These are phyloP conservation scores for Yponomeuta sedellus DNA, from an alignment of 2,888 invertebrate species.

Conservation along the genomic window DNA sequence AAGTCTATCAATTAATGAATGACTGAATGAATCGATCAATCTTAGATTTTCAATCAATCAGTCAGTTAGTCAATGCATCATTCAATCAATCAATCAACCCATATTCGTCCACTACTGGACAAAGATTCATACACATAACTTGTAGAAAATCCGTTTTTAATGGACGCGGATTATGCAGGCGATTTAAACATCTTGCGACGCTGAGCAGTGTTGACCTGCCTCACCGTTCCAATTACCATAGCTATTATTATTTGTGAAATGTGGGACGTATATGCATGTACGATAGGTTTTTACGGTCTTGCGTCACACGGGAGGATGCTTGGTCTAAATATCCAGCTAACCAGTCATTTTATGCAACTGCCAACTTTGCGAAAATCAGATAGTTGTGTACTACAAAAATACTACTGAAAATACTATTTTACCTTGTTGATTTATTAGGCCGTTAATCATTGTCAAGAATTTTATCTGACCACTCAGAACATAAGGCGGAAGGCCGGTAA, in stretches of 20 bases:
- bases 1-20: too few relatives aligned
- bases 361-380: not conserved
- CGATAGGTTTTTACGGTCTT: not conserved
- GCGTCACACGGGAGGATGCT: not conserved
- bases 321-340: not conserved
- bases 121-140: not conserved
- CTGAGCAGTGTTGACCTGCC: not conserved
- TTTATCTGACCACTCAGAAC: too few relatives aligned
- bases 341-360: not conserved
- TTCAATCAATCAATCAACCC: too few relatives aligned
- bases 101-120: not conserved
- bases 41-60: too few relatives aligned
- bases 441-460: not conserved
- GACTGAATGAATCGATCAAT: too few relatives aligned
- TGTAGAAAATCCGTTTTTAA: not conserved
- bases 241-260: slow-evolving; percentile 1
- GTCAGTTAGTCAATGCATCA: too few relatives aligned
- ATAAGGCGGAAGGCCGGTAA: too few relatives aligned
- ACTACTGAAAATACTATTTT: not conserved
- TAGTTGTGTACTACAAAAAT: not conserved
- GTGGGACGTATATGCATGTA: not conserved
- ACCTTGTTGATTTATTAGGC: not conserved
- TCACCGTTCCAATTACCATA: not conserved
- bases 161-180: not conserved
- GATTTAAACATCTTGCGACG: not conserved